Percentiles rank a stretch among this genome's conserved stretches.
Evolutionary conservation across 2,888 invertebrate genomes (phyloP).

Genomic region (Pegoplata infirma): DNA sequence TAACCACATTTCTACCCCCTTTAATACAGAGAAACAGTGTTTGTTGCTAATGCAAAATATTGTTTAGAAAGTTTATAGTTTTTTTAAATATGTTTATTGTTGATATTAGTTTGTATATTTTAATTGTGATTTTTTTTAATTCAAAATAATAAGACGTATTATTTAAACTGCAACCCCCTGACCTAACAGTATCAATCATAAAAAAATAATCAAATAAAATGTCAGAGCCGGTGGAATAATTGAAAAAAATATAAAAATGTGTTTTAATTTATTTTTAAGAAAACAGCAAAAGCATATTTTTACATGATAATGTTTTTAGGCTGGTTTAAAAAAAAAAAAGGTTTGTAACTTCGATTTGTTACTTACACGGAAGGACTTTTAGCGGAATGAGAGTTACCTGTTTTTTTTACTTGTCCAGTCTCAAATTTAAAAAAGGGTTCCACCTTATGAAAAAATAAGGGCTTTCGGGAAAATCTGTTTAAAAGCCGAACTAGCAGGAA

Average conservation of each 20-base stretch:
- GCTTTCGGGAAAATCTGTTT: no score
- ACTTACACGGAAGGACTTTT: no score
- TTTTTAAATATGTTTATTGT: constrained; percentile 52
- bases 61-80: constrained; percentile 21
- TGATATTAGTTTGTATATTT: constrained; percentile 61
- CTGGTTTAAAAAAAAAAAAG: no score
- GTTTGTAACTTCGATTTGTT: no score
- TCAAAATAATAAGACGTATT: constrained; percentile 32
- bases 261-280: constrained; percentile 13
- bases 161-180: constrained; percentile 26
- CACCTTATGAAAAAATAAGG: no score
- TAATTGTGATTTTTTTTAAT: constrained; percentile 47
- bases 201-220: constrained; percentile 45
- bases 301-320: no score
- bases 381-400: no score
- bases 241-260: constrained; percentile 17
- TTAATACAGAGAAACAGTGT: not conserved
- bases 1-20: not conserved
- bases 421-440: no score
- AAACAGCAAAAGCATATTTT: no score
- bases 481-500: no score
- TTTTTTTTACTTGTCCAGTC: no score
- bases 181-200: constrained; percentile 27
- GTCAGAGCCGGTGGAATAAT: constrained; percentile 45
- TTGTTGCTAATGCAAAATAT: constrained; percentile 27